Percentiles rank a stretch among this genome's conserved stretches.
phyloP scores from a whole-genome alignment of 2,888 invertebrate genomes.

The Pandemis corylana region DNA sequence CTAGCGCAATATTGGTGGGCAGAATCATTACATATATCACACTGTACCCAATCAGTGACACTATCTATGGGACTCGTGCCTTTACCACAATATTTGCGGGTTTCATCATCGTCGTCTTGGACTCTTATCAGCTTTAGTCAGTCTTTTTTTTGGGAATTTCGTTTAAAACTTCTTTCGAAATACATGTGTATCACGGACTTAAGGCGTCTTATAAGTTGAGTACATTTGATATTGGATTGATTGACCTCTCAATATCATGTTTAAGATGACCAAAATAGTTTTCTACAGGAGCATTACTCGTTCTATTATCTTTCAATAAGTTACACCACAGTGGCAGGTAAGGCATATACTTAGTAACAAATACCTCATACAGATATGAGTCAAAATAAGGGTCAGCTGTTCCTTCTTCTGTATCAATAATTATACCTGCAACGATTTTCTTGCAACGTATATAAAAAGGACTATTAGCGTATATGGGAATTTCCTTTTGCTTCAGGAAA shows the following conservation, averaged over 20 bases:
- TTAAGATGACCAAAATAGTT: background rate
- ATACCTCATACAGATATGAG: too few species aligned
- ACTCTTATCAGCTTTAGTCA: background rate
- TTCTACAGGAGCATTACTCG: background rate
- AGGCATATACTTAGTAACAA: background rate
- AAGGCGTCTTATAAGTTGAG: background rate
- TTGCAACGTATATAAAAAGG: too few species aligned
- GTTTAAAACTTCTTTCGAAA: constrained; percentile 1
- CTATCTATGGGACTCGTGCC: background rate
- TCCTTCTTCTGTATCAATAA: too few species aligned
- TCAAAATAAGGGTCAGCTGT: too few species aligned
- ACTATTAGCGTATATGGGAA: too few species aligned
- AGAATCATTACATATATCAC: background rate
- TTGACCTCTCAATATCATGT: background rate
- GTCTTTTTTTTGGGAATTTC: background rate
- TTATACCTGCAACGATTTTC: too few species aligned
- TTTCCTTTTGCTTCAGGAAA: too few species aligned
- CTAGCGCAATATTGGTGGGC: background rate
- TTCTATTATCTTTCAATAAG: background rate
- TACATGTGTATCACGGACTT: background rate
- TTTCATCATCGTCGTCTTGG: background rate
- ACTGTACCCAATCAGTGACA: background rate
- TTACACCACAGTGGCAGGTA: background rate
- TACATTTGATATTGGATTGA: background rate
- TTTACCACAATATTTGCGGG: background rate